Conservation (phyloP, 2,113 vertebrate species). For the Alectura lathami region DNA sequence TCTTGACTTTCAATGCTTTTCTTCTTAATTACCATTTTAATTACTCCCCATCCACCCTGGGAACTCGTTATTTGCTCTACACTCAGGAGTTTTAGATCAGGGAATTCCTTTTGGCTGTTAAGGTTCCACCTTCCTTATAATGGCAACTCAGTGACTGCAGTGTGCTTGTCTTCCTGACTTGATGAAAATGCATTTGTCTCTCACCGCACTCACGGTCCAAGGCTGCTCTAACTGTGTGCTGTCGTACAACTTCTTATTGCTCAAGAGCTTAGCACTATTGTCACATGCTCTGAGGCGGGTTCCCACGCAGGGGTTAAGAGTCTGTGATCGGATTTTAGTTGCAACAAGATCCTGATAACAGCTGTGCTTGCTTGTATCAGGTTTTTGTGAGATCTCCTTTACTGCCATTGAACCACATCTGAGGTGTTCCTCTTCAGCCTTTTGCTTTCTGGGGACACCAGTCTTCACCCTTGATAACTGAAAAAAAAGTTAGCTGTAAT, state of each 20-base stretch:
- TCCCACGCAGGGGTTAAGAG: neutral
- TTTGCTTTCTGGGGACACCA: neutral
- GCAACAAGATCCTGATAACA: neutral
- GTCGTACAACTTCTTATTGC: neutral
- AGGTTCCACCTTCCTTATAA: neutral
- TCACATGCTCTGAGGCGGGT: neutral
- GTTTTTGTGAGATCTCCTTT: neutral
- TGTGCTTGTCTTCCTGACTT: neutral
- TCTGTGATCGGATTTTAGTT: neutral
- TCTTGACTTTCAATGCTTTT: neutral
- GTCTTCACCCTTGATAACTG: neutral
- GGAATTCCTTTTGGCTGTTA: neutral
- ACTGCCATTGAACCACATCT: fast-evolving
- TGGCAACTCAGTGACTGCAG: neutral
- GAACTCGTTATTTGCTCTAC: neutral
- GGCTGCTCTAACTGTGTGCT: neutral
- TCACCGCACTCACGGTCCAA: neutral
- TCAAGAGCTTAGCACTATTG: neutral
- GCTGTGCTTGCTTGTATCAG: neutral
- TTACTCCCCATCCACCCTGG: neutral
- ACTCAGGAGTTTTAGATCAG: neutral
- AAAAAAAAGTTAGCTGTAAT: neutral
- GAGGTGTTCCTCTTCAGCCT: neutral
- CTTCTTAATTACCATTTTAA: slow-evolving; percentile 10
- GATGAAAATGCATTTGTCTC: neutral